These are phyloP conservation scores for Lottia gigantea DNA, from an alignment of 2,888 invertebrate genomes.

Conservation along the genomic window DNA sequence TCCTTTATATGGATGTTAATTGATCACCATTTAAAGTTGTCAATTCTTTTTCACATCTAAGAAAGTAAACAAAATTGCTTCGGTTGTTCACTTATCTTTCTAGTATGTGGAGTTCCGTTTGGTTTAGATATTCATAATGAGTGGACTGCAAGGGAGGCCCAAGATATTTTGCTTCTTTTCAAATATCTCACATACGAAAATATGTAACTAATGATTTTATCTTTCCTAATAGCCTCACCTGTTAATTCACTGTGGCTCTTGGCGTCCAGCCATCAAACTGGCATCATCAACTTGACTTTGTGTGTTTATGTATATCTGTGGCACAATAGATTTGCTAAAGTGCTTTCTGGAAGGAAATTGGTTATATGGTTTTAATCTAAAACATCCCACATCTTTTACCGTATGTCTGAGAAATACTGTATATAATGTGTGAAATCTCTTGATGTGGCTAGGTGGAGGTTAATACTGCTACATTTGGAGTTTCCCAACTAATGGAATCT, in stretches of 20 bases:
- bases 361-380: conserved; percentile 17
- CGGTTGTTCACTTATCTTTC: neutral
- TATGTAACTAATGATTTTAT: conserved; percentile 13
- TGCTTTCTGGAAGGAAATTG: conserved; percentile 15
- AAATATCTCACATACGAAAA: conserved; percentile 16
- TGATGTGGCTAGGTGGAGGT: too few relatives aligned
- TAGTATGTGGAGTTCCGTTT: too few relatives aligned
- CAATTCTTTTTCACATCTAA: neutral
- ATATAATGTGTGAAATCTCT: too few relatives aligned
- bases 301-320: conserved; percentile 6
- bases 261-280: conserved; percentile 22
- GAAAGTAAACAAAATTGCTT: neutral
- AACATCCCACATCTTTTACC: conserved; percentile 18
- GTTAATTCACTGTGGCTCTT: conserved; percentile 14
- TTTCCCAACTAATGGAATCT: too few relatives aligned
- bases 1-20: too few relatives aligned
- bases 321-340: conserved; percentile 10
- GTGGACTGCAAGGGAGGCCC: too few relatives aligned
- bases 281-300: neutral
- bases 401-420: too few relatives aligned
- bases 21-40: neutral
- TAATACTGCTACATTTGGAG: too few relatives aligned
- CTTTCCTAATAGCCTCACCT: conserved; percentile 10
- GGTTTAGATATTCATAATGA: too few relatives aligned
- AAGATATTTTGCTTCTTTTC: conserved; percentile 17